Percentiles rank a stretch among this genome's conserved stretches.
phyloP scores from a whole-genome alignment of 2,113 vertebrate genomes.

The Campylomormyrus tamandua region DNA sequence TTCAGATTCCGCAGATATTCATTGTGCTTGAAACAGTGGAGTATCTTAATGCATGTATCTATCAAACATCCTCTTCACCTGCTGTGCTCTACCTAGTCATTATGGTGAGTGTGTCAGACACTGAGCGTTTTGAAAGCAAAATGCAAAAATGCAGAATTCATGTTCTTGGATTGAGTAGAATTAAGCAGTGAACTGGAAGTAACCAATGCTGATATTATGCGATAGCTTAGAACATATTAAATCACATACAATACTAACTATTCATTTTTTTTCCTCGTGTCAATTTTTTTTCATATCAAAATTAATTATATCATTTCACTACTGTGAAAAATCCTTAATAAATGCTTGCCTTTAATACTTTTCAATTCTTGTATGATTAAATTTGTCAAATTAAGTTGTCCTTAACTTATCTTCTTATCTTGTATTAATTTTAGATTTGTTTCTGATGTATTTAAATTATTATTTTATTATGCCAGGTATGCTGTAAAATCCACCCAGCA shows the following conservation, averaged over 20 bases:
- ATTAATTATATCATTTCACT: not conserved
- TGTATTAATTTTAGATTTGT: not conserved
- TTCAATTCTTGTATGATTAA: not conserved
- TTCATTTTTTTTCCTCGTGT: not conserved
- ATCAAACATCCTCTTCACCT: slow-evolving; percentile 24
- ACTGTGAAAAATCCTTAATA: not conserved
- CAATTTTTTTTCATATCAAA: not conserved
- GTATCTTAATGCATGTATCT: slow-evolving; percentile 41
- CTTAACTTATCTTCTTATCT: not conserved
- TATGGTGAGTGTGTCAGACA: slow-evolving; percentile 30
- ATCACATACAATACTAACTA: slow-evolving; percentile 41
- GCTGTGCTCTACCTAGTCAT: slow-evolving; percentile 28
- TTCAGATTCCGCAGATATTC: not conserved
- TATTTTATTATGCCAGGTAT: not conserved
- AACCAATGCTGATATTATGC: slow-evolving; percentile 48
- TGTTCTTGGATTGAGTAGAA: slow-evolving; percentile 23
- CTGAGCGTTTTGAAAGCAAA: slow-evolving; percentile 33
- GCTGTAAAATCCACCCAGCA: not conserved
- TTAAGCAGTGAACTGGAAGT: slow-evolving; percentile 38
- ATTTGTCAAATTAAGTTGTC: not conserved
- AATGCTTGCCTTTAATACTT: not conserved
- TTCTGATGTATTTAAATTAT: not conserved
- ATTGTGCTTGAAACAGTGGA: slow-evolving; percentile 26
- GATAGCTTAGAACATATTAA: slow-evolving; percentile 46
- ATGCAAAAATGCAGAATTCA: slow-evolving; percentile 31